A percentile compares a stretch with the other conserved stretches of the same genome.
phyloP scores from a whole-genome alignment of 1,140 invertebrate species.

The Thalassaphorura encarpata region DNA sequence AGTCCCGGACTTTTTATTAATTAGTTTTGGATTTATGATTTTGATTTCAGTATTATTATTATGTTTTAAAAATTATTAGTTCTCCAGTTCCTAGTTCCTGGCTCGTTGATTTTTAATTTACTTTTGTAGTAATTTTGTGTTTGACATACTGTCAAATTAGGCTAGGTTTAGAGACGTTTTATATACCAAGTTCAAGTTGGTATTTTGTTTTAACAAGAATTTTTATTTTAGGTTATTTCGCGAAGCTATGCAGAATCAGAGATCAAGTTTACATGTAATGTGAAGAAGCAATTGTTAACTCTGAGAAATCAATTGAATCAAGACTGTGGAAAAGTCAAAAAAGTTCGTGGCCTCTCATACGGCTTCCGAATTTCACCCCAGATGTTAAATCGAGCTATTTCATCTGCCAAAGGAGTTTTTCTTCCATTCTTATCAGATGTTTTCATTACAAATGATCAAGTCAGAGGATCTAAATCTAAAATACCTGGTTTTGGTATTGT shows the following conservation, averaged over 20 bases:
- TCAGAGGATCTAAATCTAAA: constrained; percentile 24
- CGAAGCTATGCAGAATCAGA: constrained; percentile 21
- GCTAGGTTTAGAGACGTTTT: no score
- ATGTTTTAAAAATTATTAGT: not conserved
- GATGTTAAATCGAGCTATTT: constrained; percentile 82
- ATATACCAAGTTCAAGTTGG: no score
- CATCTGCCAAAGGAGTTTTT: constrained; percentile 80
- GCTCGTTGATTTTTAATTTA: not conserved
- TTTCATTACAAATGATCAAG: constrained; percentile 72
- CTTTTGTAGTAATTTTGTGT: not conserved
- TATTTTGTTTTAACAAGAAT: no score
- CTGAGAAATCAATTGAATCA: constrained; percentile 33
- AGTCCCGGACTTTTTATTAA: no score
- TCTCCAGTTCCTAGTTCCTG: not conserved
- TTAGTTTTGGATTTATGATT: no score
- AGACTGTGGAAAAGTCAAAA: constrained; percentile 84
- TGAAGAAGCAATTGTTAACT: constrained; percentile 28
- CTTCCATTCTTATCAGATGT: constrained; percentile 89
- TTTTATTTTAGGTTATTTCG: constrained; percentile 15
- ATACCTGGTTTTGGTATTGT: constrained; percentile 28
- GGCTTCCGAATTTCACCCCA: constrained; percentile 81
- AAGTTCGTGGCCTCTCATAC: constrained; percentile 80
- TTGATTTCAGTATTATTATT: no score
- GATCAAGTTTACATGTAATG: constrained; percentile 26
- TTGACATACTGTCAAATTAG: no score